These are phyloP conservation scores for Protobothrops mucrosquamatus DNA, from an alignment of 2,113 vertebrate genomes.

Conservation along the genomic window DNA sequence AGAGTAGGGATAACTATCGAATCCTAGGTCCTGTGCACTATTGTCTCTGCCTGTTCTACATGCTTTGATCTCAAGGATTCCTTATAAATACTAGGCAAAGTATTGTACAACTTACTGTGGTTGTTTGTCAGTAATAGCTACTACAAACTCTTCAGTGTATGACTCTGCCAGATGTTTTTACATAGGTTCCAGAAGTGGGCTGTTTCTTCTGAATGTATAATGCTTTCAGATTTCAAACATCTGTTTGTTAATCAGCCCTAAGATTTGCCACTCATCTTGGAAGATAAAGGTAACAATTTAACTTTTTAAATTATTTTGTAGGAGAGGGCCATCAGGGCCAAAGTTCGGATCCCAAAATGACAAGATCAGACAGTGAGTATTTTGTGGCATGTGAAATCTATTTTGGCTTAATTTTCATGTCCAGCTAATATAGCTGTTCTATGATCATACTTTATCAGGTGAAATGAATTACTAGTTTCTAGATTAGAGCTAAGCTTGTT, in stretches of 20 bases:
- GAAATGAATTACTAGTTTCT: background rate
- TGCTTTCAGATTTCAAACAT: background rate
- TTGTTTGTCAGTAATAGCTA: background rate
- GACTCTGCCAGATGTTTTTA: background rate
- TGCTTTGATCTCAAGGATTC: background rate
- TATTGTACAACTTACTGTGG: background rate
- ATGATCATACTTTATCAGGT: fast-evolving
- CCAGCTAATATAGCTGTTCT: background rate
- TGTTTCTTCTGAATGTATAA: background rate
- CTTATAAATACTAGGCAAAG: background rate
- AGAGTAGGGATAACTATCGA: background rate
- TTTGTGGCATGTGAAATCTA: background rate
- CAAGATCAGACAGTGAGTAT: conserved; percentile 95
- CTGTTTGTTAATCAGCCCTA: background rate
- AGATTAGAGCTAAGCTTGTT: background rate
- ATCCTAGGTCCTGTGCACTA: background rate
- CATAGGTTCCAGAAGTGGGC: background rate
- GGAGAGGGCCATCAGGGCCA: conserved; percentile 91
- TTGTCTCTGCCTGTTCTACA: background rate
- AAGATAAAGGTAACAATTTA: background rate
- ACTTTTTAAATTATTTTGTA: conserved; percentile 63
- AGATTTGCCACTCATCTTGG: background rate
- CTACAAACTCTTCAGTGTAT: background rate
- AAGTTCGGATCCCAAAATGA: conserved; percentile 94
- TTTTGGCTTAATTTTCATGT: background rate